Conservation (phyloP, 2,113 vertebrate genomes). For the Rhinoptilus africanus region DNA sequence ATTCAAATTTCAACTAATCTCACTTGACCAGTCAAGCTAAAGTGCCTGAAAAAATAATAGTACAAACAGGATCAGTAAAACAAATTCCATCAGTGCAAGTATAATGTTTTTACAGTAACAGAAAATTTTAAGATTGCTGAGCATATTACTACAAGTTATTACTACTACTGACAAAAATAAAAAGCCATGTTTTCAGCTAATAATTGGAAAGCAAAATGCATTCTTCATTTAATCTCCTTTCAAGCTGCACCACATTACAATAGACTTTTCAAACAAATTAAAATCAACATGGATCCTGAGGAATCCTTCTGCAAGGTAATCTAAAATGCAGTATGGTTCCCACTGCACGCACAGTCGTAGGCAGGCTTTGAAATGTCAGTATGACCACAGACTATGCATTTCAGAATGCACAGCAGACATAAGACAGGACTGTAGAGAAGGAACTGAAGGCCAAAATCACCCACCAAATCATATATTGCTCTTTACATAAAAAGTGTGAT, state of each 20-base stretch:
- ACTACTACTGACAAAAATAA: not conserved
- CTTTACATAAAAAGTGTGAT: not conserved
- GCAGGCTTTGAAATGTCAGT: not conserved
- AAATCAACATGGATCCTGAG: constrained; percentile 16
- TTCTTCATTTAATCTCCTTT: constrained; percentile 52
- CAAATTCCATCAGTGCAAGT: not conserved
- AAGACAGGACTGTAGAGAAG: not conserved
- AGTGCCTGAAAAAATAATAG: not conserved
- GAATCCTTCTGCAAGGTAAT: not conserved
- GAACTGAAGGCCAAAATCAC: not conserved
- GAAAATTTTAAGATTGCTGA: constrained; percentile 44
- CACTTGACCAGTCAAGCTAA: not conserved
- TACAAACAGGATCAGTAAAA: not conserved
- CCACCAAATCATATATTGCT: not conserved
- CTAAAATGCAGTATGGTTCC: not conserved
- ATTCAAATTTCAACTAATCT: not conserved
- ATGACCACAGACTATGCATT: not conserved
- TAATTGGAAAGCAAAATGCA: constrained; percentile 43
- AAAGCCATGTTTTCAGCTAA: constrained; percentile 14
- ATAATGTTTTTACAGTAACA: constrained; percentile 4
- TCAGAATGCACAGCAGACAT: not conserved
- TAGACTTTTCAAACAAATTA: constrained; percentile 33
- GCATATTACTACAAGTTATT: constrained; percentile 10
- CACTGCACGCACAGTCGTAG: not conserved
- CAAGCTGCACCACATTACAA: constrained; percentile 44